Percentiles rank a stretch among this genome's conserved stretches.
Evolutionary conservation across 1,140 invertebrate genomes (phyloP).

Genomic region (Phthorimaea operculella): DNA sequence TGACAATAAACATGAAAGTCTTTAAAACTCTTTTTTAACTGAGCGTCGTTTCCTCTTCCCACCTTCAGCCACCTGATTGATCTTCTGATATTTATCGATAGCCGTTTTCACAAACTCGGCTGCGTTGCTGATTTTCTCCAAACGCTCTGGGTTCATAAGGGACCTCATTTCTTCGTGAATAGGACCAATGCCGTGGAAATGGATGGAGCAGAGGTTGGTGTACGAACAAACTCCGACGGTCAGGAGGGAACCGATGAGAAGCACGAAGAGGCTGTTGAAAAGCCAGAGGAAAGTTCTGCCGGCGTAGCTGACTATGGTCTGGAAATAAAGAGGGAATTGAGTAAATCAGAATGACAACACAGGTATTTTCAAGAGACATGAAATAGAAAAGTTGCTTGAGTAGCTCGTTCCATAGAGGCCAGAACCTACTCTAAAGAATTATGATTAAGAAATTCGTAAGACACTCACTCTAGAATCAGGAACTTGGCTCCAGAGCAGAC

Average conservation of each 20-base stretch:
- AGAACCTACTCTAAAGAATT: too few species aligned
- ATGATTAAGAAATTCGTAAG: too few species aligned
- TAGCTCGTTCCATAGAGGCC: too few species aligned
- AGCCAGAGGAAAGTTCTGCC: slow-evolving; percentile 45
- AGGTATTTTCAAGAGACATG: too few species aligned
- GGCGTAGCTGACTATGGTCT: slow-evolving; percentile 51
- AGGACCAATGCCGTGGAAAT: slow-evolving; percentile 65
- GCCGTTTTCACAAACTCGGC: slow-evolving; percentile 72
- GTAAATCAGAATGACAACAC: too few species aligned
- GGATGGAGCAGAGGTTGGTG: slow-evolving; percentile 73
- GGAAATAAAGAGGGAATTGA: slow-evolving; percentile 24
- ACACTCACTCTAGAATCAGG: slow-evolving; percentile 44
- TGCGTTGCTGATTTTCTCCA: slow-evolving; percentile 68
- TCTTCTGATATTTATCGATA: slow-evolving; percentile 72
- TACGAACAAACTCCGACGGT: slow-evolving; percentile 72
- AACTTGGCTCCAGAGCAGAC: slow-evolving; percentile 54
- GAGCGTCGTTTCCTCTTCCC: slow-evolving; percentile 25
- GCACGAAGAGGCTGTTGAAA: slow-evolving; percentile 61
- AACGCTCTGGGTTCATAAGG: slow-evolving; percentile 63
- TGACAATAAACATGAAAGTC: background rate
- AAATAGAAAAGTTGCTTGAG: too few species aligned
- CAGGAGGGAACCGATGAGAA: slow-evolving; percentile 69
- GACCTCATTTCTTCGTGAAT: slow-evolving; percentile 62
- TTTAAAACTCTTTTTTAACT: too few species aligned
- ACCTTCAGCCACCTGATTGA: slow-evolving; percentile 53